Conservation (phyloP, 2,113 vertebrate species). For the Thomomys bottae region DNA sequence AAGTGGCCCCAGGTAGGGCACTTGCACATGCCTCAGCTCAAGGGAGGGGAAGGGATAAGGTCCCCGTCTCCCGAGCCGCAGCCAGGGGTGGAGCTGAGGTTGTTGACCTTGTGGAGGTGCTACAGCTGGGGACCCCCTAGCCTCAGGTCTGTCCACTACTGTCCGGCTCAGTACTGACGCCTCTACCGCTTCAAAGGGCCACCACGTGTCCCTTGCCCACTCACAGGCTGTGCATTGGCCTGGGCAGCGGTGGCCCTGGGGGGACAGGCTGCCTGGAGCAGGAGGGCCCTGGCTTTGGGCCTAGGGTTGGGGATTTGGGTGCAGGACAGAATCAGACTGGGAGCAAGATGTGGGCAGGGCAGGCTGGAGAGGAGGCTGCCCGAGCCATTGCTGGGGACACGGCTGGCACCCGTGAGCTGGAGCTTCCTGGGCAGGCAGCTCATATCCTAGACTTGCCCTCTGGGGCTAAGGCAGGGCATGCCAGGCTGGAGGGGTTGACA, state of each 20-base stretch:
- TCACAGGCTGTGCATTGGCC: background rate
- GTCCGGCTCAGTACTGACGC: background rate
- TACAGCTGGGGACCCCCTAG: too few relatives aligned
- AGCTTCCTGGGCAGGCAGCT: background rate
- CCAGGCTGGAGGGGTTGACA: background rate
- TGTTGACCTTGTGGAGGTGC: background rate
- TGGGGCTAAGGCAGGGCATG: too few relatives aligned
- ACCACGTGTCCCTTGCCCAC: background rate
- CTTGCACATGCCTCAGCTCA: background rate
- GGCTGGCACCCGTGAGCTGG: background rate
- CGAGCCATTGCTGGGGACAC: too few relatives aligned
- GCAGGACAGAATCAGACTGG: background rate
- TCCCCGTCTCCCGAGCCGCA: background rate
- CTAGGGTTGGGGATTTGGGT: too few relatives aligned
- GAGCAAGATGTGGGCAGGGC: background rate
- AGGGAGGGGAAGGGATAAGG: background rate
- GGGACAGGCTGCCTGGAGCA: background rate
- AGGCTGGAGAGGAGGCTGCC: too few relatives aligned
- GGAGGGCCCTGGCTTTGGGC: background rate
- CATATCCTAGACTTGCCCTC: background rate
- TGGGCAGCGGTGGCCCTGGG: background rate
- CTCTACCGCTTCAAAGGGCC: background rate
- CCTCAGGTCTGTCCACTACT: too few relatives aligned
- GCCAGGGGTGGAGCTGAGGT: background rate
- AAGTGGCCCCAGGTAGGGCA: background rate